A percentile compares a stretch with the other conserved stretches of the same genome.
Conservation (phyloP, 2,797 vertebrate genomes). For the Mergus octosetaceus region DNA sequence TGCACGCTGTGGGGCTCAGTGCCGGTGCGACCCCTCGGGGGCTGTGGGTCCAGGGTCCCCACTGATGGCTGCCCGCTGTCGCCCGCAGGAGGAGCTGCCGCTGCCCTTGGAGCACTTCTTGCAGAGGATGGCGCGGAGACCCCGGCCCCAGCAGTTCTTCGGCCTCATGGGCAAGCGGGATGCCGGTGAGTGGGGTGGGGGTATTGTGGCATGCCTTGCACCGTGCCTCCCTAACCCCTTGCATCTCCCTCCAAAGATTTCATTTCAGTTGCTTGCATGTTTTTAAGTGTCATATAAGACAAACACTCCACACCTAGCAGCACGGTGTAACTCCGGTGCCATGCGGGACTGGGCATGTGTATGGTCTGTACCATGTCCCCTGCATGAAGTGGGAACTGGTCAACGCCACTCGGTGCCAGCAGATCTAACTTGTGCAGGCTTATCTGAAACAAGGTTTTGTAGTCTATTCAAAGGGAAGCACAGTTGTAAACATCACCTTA, state of each 20-base stretch:
- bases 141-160: slow-evolving; percentile 92
- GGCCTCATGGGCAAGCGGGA: slow-evolving; percentile 96
- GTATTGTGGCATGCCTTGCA: no score
- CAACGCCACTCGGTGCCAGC: background rate
- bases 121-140: slow-evolving; percentile 92
- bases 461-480: background rate
- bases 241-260: background rate
- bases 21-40: background rate
- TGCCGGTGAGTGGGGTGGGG: slow-evolving; percentile 76
- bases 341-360: no score
- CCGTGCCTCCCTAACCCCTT: rapidly evolving
- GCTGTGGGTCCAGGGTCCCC: background rate
- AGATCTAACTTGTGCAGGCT: background rate
- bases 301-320: background rate
- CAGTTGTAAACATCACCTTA: background rate
- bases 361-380: no score
- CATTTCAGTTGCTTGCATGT: background rate
- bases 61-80: background rate
- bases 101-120: slow-evolving; percentile 88
- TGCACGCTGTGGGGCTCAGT: no score
- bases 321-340: no score
- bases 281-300: background rate
- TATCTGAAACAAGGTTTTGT: background rate
- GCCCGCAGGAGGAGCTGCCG: slow-evolving; percentile 85
- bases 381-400: no score